Evolutionary conservation across 2,797 vertebrate species (phyloP), one percentile per base, ranked within the genome.

Genomic region (Xiphophorus birchmanni): DNA sequence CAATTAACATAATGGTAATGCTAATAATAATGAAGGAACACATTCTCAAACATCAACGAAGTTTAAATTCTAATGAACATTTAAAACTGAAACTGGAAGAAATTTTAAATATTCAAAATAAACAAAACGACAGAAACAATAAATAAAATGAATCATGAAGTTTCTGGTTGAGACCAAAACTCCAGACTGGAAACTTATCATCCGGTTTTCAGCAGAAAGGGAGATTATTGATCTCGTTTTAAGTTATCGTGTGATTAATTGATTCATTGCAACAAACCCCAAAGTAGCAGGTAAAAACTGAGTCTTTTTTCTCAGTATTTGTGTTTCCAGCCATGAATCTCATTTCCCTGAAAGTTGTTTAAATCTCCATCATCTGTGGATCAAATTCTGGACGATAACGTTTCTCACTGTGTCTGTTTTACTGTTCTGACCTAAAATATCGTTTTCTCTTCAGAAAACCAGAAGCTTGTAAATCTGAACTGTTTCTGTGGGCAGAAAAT

Each of bases 401-500:
- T 67, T 37, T 40, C 6, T 67, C 63, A 37, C 63, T 32, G 56
- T 29, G 47, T 12, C 44, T 12, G 44, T 48, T 48, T 48, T 48
- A 18, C 52, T 56, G 23, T 52, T 23, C 52, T 10, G 23, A 54
- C 52, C 23, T 54, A 54, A 54, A 54, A 26, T 50, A 13, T 29
- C 1, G 2, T 40, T 32, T 3, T 73, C 47, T 50, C 42, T 37
- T 40, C 2, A 44, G n/a, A 42, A 37, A 29, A 56, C 35, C 47
- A 82, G 71, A 69, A 74, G 42, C 18, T 75, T 65, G 2, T 15
- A 50, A 44, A 80, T 87, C 75, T 58, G 77, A 75, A 86, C 56
- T n/a, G 1, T 73, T 74, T 6, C 63, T 26, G 74, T 76, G 50
- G 35, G 37, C 0, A 52, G 56, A 63, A 82, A 77, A 76, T 15